Evolutionary conservation across 2,888 invertebrate genomes (phyloP).

Genomic region (Xylota segnis): DNA sequence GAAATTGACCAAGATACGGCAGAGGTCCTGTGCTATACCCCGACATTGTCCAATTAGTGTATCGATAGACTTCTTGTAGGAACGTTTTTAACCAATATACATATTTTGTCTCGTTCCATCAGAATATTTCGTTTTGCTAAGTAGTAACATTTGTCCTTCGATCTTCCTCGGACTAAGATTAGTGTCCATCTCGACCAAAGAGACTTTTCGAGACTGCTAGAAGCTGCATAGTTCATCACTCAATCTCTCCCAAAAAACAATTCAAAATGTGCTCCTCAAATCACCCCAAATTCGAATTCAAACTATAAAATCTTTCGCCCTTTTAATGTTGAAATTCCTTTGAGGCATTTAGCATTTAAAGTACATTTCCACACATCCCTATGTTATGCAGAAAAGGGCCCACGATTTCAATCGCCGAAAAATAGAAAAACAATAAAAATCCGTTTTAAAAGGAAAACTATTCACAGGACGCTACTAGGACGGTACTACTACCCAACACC

Average conservation of each 20-base stretch:
- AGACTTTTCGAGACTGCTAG: too few relatives aligned
- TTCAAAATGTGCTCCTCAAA: slow-evolving; percentile 49
- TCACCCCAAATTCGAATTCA: neutral
- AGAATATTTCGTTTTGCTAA: too few relatives aligned
- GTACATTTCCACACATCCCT: slow-evolving; percentile 73
- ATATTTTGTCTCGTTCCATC: too few relatives aligned
- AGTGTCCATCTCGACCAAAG: too few relatives aligned
- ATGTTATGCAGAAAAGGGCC: slow-evolving; percentile 64
- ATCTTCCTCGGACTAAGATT: too few relatives aligned
- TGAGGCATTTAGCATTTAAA: slow-evolving; percentile 75
- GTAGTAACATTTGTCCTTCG: too few relatives aligned
- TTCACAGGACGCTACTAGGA: slow-evolving; percentile 57
- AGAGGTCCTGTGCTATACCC: too few relatives aligned
- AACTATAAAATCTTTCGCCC: slow-evolving; percentile 32
- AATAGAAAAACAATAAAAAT: slow-evolving; percentile 76
- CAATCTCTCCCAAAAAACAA: neutral
- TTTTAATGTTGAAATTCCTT: slow-evolving; percentile 67
- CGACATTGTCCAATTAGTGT: too few relatives aligned
- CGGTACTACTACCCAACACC: slow-evolving; percentile 24
- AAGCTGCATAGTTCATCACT: too few relatives aligned
- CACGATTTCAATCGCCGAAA: slow-evolving; percentile 73
- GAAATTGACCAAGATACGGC: too few relatives aligned
- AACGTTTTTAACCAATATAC: too few relatives aligned
- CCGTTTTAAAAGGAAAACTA: slow-evolving; percentile 69
- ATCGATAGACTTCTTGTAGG: too few relatives aligned